Evolutionary conservation across 2,113 vertebrate genomes (phyloP), one percentile per base, ranked within the genome.

Genomic region (Sarotherodon lohbergeri): DNA sequence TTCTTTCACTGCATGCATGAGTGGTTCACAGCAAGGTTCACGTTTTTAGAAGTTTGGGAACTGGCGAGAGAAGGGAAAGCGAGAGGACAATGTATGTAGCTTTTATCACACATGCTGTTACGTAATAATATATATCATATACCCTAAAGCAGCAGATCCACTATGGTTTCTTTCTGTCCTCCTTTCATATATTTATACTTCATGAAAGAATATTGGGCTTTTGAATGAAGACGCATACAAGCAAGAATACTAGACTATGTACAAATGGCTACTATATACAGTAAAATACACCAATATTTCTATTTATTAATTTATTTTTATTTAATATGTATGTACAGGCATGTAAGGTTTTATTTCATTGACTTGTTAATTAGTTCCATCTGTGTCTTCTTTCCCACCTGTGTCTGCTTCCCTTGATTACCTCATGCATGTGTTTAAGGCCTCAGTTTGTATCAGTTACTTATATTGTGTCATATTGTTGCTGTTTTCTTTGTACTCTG

Each of bases 161-260:
- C 84, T 85, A 83, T 84, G 78, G 7, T 22, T 71, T 84, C 66
- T 50, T 27, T 83, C 41, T 82, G 84, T 85, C 83, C 73, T 90
- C 63, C 24, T 89, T 93, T 90, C 83, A 93, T 80, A 82, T 76
- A 63, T 36, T 7, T 81, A 86, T 66, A 83, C 61, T 84, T 66
- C 12, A 29, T 93, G 52, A 91, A 90, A 82, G 56, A n/a, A 46
- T 8, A 2, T 56, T 48, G 8, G 55, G 61, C 78, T 80, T 90
- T 73, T 89, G 27, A 88, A 41, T 12, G 4, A 4, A 48, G 36
- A 39, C 10, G 19, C 57, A 36, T 32, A 66, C 61, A 36, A 66
- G 2, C 10, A 39, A 39, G 34, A 39, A 66, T 66, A 66, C 61
- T n/a, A 19, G 61, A 66, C 10, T 66, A 13, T 66, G 17, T 66